A percentile compares a stretch with the other conserved stretches of the same genome.
Evolutionary conservation across 2,113 vertebrate species (phyloP).

Genomic region (Boleophthalmus pectinirostris): DNA sequence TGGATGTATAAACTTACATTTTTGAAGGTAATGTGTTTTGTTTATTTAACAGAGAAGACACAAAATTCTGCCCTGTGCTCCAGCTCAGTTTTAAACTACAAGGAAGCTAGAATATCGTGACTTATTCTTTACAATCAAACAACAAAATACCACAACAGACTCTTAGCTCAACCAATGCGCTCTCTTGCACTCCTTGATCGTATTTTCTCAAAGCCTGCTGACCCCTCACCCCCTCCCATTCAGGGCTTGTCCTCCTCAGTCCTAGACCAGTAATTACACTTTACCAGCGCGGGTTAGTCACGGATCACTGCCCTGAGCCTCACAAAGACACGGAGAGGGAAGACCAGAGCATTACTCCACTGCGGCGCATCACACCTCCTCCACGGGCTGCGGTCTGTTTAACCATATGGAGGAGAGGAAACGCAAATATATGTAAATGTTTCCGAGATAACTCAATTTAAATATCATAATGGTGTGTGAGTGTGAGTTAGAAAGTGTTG

Average conservation of each 20-base stretch:
- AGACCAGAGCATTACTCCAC: not conserved
- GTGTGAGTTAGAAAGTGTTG: not conserved
- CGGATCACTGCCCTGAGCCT: constrained; percentile 19
- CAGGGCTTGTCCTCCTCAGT: constrained; percentile 19
- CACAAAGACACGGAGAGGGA: constrained; percentile 10
- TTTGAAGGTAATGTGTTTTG: too few relatives aligned
- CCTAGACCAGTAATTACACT: constrained; percentile 28
- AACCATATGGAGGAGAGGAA: not conserved
- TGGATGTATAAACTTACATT: too few relatives aligned
- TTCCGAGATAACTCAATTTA: not conserved
- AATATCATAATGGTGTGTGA: not conserved
- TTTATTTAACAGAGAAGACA: too few relatives aligned
- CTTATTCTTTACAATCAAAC: too few relatives aligned
- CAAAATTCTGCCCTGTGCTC: too few relatives aligned
- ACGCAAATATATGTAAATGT: not conserved
- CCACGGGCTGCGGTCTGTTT: not conserved
- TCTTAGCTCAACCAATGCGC: too few relatives aligned
- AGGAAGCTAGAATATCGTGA: too few relatives aligned
- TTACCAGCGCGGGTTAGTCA: constrained; percentile 46
- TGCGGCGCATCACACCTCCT: not conserved
- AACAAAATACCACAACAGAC: not conserved
- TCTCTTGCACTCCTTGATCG: not conserved
- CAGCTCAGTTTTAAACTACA: too few relatives aligned
- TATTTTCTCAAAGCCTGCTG: constrained; percentile 30
- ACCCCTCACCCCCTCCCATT: constrained; percentile 14